Percentiles rank a stretch among this genome's conserved stretches.
phyloP scores from a whole-genome alignment of 2,888 invertebrate species.

The Caenorhabditis sp. region DNA sequence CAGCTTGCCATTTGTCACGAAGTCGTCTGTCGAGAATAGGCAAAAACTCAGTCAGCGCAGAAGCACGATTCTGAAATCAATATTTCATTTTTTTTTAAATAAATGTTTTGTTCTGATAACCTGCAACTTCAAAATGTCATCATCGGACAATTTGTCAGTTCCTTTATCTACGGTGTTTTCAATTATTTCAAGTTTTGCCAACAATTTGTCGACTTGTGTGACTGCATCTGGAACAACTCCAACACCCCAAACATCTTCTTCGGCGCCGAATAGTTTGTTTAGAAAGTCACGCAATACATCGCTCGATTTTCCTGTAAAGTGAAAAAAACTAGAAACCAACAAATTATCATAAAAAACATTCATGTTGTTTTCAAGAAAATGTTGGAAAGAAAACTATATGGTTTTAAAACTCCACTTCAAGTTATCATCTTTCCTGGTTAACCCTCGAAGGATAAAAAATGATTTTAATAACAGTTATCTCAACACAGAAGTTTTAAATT shows the following conservation, averaged over 20 bases:
- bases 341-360: neutral
- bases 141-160: neutral
- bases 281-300: conserved; percentile 62
- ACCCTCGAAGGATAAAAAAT: too few species aligned
- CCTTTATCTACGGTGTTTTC: conserved; percentile 23
- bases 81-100: neutral
- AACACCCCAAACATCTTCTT: conserved; percentile 40
- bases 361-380: neutral
- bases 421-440: too few species aligned
- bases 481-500: too few species aligned
- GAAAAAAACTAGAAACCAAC: neutral
- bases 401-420: too few species aligned
- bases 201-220: conserved; percentile 17
- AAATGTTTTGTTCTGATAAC: too few species aligned
- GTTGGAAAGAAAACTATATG: too few species aligned
- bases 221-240: conserved; percentile 9
- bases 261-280: conserved; percentile 54
- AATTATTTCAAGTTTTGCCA: conserved; percentile 17
- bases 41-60: neutral
- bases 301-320: conserved; percentile 50
- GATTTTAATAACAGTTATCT: too few species aligned
- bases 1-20: conserved; percentile 28
- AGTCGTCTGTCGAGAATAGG: conserved; percentile 13
- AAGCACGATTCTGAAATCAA: conserved; percentile 2
- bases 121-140: neutral